Percentiles rank a stretch among this genome's conserved stretches.
Evolutionary conservation across 1,140 invertebrate species (phyloP).

Genomic region (Drosophila eugracilis): DNA sequence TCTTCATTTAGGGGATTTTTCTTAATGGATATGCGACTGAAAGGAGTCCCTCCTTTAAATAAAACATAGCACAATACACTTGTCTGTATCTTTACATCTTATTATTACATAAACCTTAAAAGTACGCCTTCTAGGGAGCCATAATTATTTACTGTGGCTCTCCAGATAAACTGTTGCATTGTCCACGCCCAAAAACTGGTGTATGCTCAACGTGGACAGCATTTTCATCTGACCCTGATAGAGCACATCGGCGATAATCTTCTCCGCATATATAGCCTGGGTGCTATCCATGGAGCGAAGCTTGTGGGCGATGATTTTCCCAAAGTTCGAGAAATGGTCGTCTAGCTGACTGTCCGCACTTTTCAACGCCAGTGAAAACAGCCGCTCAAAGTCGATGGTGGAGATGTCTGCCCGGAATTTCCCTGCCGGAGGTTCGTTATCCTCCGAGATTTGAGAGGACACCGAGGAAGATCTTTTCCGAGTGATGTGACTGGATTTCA

Average conservation of each 20-base stretch:
- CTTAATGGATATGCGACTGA: background rate
- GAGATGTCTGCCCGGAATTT: conserved; percentile 72
- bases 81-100: conserved; percentile 60
- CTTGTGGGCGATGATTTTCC: conserved; percentile 84
- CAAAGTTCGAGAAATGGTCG: conserved; percentile 84
- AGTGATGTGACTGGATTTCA: conserved; percentile 23
- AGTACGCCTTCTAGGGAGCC: conserved; percentile 34
- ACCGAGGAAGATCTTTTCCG: conserved; percentile 72
- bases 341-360: conserved; percentile 70
- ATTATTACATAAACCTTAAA: conserved; percentile 58
- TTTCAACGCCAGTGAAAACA: conserved; percentile 71
- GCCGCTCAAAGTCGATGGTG: conserved; percentile 71
- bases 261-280: conserved; percentile 84
- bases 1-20: background rate
- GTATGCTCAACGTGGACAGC: conserved; percentile 72
- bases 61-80: conserved; percentile 25
- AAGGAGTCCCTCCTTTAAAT: background rate
- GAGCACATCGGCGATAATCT: conserved; percentile 84
- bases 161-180: conserved; percentile 72
- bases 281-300: conserved; percentile 82
- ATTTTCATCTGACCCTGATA: conserved; percentile 85
- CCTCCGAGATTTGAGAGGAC: conserved; percentile 72
- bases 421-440: conserved; percentile 51
- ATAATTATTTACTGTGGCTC: conserved; percentile 72
- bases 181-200: conserved; percentile 73